phyloP scores from a whole-genome alignment of 2,888 invertebrate genomes.

The Atrina japonica region DNA sequence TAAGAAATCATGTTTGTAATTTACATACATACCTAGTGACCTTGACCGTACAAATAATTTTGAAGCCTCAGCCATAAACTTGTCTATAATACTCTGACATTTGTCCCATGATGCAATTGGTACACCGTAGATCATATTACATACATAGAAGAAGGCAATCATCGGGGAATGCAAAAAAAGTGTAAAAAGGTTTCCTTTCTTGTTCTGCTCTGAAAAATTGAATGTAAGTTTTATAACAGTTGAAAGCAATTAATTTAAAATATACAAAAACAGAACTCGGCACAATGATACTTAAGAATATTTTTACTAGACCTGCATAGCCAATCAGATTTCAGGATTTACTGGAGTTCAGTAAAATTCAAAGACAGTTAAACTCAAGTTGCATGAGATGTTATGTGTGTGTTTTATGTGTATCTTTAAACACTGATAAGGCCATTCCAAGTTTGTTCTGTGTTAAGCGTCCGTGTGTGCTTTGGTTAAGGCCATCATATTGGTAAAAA shows the following conservation, averaged over 20 bases:
- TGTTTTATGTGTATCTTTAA: too few species aligned
- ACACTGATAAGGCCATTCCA: too few species aligned
- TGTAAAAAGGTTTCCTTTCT: constrained; percentile 94
- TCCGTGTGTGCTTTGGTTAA: too few species aligned
- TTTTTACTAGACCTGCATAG: not conserved
- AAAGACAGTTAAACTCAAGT: too few species aligned
- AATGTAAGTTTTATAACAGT: not conserved
- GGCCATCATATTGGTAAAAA: too few species aligned
- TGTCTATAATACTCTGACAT: constrained; percentile 92
- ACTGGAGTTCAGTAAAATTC: too few species aligned
- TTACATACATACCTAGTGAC: constrained; percentile 85
- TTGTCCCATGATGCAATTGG: constrained; percentile 94
- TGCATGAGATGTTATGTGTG: too few species aligned
- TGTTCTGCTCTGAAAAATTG: constrained; percentile 82
- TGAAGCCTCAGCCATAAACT: constrained; percentile 94
- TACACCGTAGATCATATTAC: constrained; percentile 90
- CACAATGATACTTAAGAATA: not conserved
- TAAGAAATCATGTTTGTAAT: too few species aligned
- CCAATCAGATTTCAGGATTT: too few species aligned
- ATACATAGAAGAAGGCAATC: constrained; percentile 94
- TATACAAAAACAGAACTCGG: not conserved
- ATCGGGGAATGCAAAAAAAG: constrained; percentile 97
- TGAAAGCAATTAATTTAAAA: not conserved
- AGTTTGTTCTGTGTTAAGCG: too few species aligned
- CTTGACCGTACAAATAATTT: constrained; percentile 89